Base-by-base conservation (phyloP, 2,113 vertebrate genomes). In the Daboia siamensis region DNA sequence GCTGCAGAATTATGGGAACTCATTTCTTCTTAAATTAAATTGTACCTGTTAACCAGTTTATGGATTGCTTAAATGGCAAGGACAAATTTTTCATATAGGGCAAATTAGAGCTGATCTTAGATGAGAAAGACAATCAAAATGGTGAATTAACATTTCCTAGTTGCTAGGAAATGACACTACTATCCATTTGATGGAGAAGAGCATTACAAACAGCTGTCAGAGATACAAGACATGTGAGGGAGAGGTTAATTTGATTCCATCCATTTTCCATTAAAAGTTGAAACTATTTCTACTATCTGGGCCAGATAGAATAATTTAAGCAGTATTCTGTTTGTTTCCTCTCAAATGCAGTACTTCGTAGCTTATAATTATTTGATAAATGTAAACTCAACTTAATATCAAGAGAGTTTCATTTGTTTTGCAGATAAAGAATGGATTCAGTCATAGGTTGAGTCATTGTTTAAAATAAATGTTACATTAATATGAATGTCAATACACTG, bases 241-340 rank as follows among this genome's bases (percentile, higher is more conserved):
- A 96, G 89, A 96, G 97, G 96, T 97, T 96, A 96, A 97, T 98
- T 98, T 97, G 93, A 97, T 98, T 97, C 94, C 94, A 95, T 92
- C 93, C 87, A 91, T 93, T 94, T 96, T 93, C 96, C 93, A 96
- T 91, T 95, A 96, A 95, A 97, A 98, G 95, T 96, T 97, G 95
- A 97, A 97, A 94, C 93, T 97, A 96, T 97, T 98, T 97, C 92
- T 96, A 95, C 90, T 95, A 90, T n/a, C n/a, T 57, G 87, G 94
- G 54, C 55, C 90, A 96, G 93, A 91, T 94, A 93, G 46, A 93
- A 80, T 90, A 93, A 61, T 74, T 94, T 9, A 93, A 90, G 64
- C 55, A 90, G 92, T 95, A 94, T 84, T 93, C 86, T 23, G 46
- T 3, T 24, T 46, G 39, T 85, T 93, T 93, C n/a, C 80, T 93